Evolutionary conservation across 2,888 invertebrate genomes (phyloP).

Genomic region (Hipparchia semele): DNA sequence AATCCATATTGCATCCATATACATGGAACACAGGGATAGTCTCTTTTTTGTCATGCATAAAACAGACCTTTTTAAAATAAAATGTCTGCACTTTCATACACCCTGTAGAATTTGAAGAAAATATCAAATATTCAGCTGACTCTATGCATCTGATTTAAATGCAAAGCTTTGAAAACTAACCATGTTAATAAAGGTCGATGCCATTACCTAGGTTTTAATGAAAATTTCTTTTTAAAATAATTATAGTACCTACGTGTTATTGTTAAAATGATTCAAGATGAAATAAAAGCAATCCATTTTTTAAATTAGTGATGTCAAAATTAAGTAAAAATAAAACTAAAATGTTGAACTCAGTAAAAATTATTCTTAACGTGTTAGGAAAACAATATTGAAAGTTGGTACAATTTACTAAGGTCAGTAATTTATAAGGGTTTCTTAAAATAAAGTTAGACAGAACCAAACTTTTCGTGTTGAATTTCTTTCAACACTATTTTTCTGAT

Average conservation of each 20-base stretch:
- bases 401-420: background rate
- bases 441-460: background rate
- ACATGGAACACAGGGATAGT: background rate
- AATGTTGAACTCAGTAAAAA: too few species aligned
- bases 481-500: background rate
- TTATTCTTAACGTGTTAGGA: too few species aligned
- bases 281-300: too few species aligned
- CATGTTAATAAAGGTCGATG: background rate
- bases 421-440: slow-evolving; percentile 4
- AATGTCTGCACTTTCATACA: slow-evolving; percentile 6
- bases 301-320: too few species aligned
- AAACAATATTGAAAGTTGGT: too few species aligned
- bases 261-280: too few species aligned
- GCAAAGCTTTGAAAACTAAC: slow-evolving; percentile 31
- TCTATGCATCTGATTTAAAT: slow-evolving; percentile 31
- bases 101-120: slow-evolving; percentile 10
- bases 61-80: slow-evolving; percentile 2
- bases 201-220: too few species aligned
- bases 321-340: too few species aligned
- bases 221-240: too few species aligned
- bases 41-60: slow-evolving; percentile 2
- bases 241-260: too few species aligned
- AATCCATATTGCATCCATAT: slow-evolving; percentile 6
- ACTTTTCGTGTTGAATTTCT: background rate
- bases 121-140: slow-evolving; percentile 25